These are phyloP conservation scores for Caligus rogercresseyi DNA, from an alignment of 1,140 invertebrate genomes.

Conservation along the genomic window DNA sequence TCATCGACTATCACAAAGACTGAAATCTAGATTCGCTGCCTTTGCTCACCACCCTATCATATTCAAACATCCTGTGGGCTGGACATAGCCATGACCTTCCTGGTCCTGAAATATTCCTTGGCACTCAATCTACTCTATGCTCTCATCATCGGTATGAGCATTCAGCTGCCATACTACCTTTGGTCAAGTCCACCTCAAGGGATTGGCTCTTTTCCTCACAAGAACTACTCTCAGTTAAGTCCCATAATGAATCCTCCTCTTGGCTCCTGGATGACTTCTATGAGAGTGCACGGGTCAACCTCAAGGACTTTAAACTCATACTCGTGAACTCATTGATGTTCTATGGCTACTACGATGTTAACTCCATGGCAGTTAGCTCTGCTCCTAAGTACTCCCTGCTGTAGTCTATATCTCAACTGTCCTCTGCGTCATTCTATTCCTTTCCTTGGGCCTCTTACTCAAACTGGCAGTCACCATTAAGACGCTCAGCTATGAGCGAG, in stretches of 20 bases:
- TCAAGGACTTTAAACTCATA: background rate
- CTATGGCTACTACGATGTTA: background rate
- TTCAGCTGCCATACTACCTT: background rate
- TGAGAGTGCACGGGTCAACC: background rate
- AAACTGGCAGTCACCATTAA: background rate
- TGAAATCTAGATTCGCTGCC: background rate
- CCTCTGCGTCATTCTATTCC: background rate
- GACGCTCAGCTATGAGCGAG: background rate
- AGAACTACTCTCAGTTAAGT: background rate
- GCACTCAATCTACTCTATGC: background rate
- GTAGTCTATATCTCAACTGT: background rate
- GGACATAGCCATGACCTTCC: background rate
- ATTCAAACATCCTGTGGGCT: background rate
- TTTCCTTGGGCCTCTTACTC: background rate
- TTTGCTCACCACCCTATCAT: background rate
- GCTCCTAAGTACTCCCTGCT: background rate
- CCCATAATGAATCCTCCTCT: background rate
- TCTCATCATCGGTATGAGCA: background rate
- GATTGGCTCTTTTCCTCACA: background rate
- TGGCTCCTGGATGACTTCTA: background rate
- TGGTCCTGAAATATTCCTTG: background rate
- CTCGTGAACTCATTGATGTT: background rate
- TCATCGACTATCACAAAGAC: background rate
- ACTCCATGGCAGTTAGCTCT: background rate
- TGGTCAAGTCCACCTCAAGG: background rate